Conservation (phyloP, 2,888 invertebrate genomes). For the Macrostomum cliftonense region DNA sequence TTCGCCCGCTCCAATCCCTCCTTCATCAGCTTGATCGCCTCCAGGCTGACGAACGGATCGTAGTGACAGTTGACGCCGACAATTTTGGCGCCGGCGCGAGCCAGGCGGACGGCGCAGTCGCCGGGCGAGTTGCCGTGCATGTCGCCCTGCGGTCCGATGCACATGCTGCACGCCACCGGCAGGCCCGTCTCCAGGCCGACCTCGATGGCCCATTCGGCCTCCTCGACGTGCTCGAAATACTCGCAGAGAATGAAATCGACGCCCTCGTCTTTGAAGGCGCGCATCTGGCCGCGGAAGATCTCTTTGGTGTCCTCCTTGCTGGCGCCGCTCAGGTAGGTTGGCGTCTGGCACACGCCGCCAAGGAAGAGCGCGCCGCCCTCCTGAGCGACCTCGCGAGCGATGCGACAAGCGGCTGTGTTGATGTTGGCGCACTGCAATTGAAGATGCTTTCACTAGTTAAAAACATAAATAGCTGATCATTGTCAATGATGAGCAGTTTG, state of each 20-base stretch:
- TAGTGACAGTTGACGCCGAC: conserved; percentile 38
- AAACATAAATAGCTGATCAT: too few relatives aligned
- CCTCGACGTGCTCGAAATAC: conserved; percentile 37
- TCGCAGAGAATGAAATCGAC: conserved; percentile 36
- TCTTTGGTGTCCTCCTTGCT: conserved; percentile 25
- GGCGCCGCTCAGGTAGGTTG: conserved; percentile 28
- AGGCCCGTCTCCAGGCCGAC: conserved; percentile 23
- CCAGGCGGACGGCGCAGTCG: conserved; percentile 35
- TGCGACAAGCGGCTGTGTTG: conserved; percentile 31
- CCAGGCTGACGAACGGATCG: conserved; percentile 27
- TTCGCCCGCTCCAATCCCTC: conserved; percentile 24
- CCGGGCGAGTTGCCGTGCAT: conserved; percentile 27
- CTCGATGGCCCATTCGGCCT: conserved; percentile 37
- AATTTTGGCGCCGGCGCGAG: conserved; percentile 28
- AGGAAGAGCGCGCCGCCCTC: conserved; percentile 32
- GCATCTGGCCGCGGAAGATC: conserved; percentile 30
- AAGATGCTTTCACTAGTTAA: background rate
- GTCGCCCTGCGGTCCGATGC: conserved; percentile 37
- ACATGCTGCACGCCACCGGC: conserved; percentile 37
- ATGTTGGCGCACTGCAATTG: conserved; percentile 23
- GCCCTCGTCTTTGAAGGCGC: conserved; percentile 31
- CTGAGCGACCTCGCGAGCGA: conserved; percentile 30
- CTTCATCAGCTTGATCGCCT: conserved; percentile 30
- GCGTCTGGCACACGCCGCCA: conserved; percentile 34
- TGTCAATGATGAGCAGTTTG: too few relatives aligned